Conservation (phyloP, 2,113 vertebrate genomes). For the Gavia stellata region DNA sequence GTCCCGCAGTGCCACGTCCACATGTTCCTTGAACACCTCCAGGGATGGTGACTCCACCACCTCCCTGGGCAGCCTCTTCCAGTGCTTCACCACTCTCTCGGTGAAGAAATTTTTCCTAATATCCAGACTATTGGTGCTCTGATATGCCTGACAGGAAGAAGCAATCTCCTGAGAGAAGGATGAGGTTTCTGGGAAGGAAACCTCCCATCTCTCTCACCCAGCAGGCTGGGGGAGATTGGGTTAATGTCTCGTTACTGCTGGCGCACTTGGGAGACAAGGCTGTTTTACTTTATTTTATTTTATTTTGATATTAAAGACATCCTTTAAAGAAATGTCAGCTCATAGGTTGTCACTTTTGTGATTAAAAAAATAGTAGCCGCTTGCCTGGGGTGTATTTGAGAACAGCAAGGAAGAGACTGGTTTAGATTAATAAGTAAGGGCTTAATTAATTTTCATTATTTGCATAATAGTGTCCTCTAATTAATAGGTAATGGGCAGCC, state of each 20-base stretch:
- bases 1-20: too few species aligned
- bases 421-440: neutral
- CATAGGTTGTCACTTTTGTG: neutral
- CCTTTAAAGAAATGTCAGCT: constrained; percentile 26
- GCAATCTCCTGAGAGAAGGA: neutral
- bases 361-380: neutral
- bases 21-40: too few species aligned
- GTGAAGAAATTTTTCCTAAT: too few species aligned
- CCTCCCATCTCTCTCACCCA: neutral
- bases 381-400: neutral
- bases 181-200: neutral
- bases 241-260: neutral
- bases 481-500: constrained; percentile 15
- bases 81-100: too few species aligned
- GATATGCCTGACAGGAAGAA: neutral
- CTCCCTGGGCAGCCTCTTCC: too few species aligned
- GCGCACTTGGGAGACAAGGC: neutral
- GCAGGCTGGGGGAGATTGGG: neutral
- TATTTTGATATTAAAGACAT: constrained; percentile 36
- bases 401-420: neutral
- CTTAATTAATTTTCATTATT: constrained; percentile 59
- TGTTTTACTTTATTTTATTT: neutral
- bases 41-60: too few species aligned
- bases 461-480: neutral
- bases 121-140: neutral